Evolutionary conservation across 2,888 invertebrate species (phyloP).

Genomic region (Idaea dimidiata): DNA sequence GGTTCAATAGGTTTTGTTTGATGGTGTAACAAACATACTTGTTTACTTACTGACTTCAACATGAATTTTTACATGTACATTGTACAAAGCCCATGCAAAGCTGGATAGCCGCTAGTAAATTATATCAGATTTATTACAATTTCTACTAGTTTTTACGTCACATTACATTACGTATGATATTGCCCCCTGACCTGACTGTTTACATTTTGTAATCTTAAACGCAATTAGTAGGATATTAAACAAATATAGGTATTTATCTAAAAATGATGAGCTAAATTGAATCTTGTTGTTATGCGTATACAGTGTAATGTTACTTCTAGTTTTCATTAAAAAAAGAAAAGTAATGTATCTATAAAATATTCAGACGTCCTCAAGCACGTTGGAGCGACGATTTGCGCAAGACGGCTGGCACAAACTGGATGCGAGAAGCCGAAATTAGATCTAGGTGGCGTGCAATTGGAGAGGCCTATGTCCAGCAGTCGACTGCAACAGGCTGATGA

Average conservation of each 20-base stretch:
- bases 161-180: conserved; percentile 45
- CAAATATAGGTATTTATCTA: conserved; percentile 45
- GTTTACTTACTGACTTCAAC: too few relatives aligned
- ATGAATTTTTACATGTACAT: too few relatives aligned
- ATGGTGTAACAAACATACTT: too few relatives aligned
- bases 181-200: conserved; percentile 55
- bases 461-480: too few relatives aligned
- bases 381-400: too few relatives aligned
- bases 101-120: not conserved
- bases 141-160: conserved; percentile 36
- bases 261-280: conserved; percentile 27
- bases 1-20: too few relatives aligned
- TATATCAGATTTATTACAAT: conserved; percentile 6
- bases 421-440: too few relatives aligned
- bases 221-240: conserved; percentile 12
- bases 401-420: too few relatives aligned
- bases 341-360: not conserved
- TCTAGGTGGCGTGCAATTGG: too few relatives aligned
- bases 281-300: conserved; percentile 31
- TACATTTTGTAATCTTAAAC: conserved; percentile 11
- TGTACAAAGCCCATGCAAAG: too few relatives aligned
- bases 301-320: conserved; percentile 16
- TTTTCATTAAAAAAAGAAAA: not conserved
- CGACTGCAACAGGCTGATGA: too few relatives aligned
- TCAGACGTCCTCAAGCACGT: too few relatives aligned